Conservation (phyloP, 2,888 invertebrate species). For the Kuschelorhynchus macadamiae region DNA sequence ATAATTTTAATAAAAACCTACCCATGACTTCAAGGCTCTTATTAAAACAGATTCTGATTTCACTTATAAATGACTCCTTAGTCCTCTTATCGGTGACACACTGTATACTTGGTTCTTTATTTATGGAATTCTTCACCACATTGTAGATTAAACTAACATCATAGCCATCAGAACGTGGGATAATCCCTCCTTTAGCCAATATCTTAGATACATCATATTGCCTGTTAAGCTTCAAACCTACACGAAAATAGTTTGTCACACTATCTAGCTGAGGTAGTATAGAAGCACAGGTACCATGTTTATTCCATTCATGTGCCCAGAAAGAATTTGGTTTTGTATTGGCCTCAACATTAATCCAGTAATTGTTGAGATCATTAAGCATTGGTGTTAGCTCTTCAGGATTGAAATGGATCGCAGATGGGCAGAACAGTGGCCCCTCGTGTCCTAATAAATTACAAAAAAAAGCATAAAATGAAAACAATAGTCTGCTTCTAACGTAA, state of each 20-base stretch:
- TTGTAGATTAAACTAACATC: slow-evolving; percentile 70
- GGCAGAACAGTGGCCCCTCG: slow-evolving; percentile 80
- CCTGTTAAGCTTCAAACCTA: slow-evolving; percentile 71
- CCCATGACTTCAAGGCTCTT: slow-evolving; percentile 72
- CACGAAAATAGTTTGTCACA: slow-evolving; percentile 78
- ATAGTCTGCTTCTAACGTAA: too few relatives aligned
- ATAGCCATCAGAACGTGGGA: slow-evolving; percentile 71
- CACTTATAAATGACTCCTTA: slow-evolving; percentile 75
- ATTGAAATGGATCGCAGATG: slow-evolving; percentile 78
- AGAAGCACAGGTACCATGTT: slow-evolving; percentile 86
- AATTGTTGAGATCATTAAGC: slow-evolving; percentile 62
- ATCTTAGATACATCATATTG: slow-evolving; percentile 76
- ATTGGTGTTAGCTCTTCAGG: slow-evolving; percentile 74
- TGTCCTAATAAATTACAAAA: slow-evolving; percentile 69
- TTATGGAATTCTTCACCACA: slow-evolving; percentile 71
- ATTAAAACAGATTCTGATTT: slow-evolving; percentile 82
- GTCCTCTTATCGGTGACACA: slow-evolving; percentile 75
- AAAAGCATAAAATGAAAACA: too few relatives aligned
- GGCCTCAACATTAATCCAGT: slow-evolving; percentile 83
- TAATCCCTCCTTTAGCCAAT: slow-evolving; percentile 72
- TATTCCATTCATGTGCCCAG: slow-evolving; percentile 88
- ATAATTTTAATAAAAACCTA: too few relatives aligned
- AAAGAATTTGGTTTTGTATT: slow-evolving; percentile 71
- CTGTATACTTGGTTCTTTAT: slow-evolving; percentile 75
- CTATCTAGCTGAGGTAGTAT: slow-evolving; percentile 72